A percentile compares a stretch with the other conserved stretches of the same genome.
phyloP scores from a whole-genome alignment of 2,888 invertebrate genomes.

The Zygaena filipendulae region DNA sequence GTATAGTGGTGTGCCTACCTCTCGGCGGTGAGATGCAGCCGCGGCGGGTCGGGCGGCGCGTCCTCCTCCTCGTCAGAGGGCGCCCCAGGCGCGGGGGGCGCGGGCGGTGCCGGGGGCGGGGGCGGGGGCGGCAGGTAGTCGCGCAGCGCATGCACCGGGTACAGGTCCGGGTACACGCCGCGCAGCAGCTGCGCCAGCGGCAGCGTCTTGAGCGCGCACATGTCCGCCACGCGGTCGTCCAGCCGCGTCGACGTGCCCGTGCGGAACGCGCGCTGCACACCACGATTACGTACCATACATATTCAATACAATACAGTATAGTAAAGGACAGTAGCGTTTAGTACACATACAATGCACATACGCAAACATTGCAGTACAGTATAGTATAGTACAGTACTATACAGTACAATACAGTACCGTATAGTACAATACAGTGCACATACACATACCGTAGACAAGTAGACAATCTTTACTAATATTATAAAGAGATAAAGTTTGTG shows the following conservation, averaged over 20 bases:
- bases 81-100: slow-evolving; percentile 22
- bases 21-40: slow-evolving; percentile 87
- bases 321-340: too few species aligned
- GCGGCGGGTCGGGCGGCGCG: slow-evolving; percentile 73
- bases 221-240: slow-evolving; percentile 92
- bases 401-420: too few species aligned
- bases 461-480: too few species aligned
- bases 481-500: too few species aligned
- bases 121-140: slow-evolving; percentile 29
- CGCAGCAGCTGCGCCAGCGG: slow-evolving; percentile 86
- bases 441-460: too few species aligned
- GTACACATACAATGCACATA: neutral
- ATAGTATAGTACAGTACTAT: too few species aligned
- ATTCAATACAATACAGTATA: too few species aligned
- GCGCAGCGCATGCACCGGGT: slow-evolving; percentile 80
- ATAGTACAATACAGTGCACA: too few species aligned
- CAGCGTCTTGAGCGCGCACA: slow-evolving; percentile 92
- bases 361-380: slow-evolving; percentile 6
- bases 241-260: slow-evolving; percentile 88
- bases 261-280: slow-evolving; percentile 83
- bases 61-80: slow-evolving; percentile 43
- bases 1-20: slow-evolving; percentile 55
- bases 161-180: slow-evolving; percentile 91
- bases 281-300: slow-evolving; percentile 1
- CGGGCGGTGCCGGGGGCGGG: slow-evolving; percentile 6